Base-by-base conservation (phyloP, 37 sponge, comb jelly and placozoan genomes). In the Chondrilla cf. caribensis region DNA sequence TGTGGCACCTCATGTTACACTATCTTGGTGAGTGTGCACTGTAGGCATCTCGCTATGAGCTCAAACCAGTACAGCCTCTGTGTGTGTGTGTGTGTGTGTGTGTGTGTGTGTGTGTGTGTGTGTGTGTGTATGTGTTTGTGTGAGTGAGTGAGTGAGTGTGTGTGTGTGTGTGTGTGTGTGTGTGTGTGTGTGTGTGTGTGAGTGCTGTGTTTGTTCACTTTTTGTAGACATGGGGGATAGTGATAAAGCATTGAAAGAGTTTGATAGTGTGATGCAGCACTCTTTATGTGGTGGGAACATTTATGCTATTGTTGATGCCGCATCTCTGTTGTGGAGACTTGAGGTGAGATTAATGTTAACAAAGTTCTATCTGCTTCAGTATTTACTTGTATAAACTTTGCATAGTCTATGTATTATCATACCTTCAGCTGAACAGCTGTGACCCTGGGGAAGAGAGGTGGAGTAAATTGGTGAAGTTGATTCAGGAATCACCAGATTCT, bases 271-370 rank as follows among this genome's bases (percentile, higher is more conserved):
- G 8, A 18, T 92, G 37, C 25, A 31, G 29, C 26, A 85, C 14
- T 76, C 47, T 7, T 79, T 67, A 3, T 31, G 37, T 0, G 28
- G 60, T 33, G 86, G 79, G 1, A 85, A 88, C 32, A 11, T 60
- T 7, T 77, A 79, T 38, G 86, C 81, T 14, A 80, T 93, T 17
- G 54, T 93, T n/a, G 93, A 93, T 86, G 84, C 84, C 2, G 57
- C 93, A 3, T 93, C 93, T 38, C 76, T 93, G 77, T 84, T 93
- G 44, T 93, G 93, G 93, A 70, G 93, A 86, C 42, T 93, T 21
- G 65, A 89, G 19, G 54, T 84, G 25, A 73, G 76, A 2, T 2
- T 15, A 19, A 29, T 29, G 5, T 62, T 62, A 29, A 62, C 51
- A 47, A n/a, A 19, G 64, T 29, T 62, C 29, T 6, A 6, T 62